phyloP scores from a whole-genome alignment of 2,888 invertebrate species.

The Amphipoea lucens region DNA sequence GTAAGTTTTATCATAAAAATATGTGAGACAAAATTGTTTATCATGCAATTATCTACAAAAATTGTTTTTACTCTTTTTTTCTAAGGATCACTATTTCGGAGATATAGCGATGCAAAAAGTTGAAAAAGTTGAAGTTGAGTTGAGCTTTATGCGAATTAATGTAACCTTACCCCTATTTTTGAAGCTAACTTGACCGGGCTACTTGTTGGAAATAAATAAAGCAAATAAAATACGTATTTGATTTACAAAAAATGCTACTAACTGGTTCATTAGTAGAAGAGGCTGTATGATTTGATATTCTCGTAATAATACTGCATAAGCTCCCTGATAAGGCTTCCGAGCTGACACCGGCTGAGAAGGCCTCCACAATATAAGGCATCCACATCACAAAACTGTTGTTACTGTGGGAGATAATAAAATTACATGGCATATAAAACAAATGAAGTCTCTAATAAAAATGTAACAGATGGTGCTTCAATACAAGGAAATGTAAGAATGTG shows the following conservation, averaged over 20 bases:
- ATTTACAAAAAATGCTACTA: background rate
- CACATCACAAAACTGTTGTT: conserved; percentile 72
- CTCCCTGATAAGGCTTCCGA: conserved; percentile 30
- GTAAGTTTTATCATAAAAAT: too few species aligned
- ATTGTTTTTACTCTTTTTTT: too few species aligned
- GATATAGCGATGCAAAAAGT: too few species aligned
- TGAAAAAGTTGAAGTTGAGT: too few species aligned
- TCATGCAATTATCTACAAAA: too few species aligned
- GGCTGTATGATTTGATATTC: conserved; percentile 28
- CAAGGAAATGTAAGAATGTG: background rate
- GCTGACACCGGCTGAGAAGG: conserved; percentile 58
- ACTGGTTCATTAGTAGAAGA: background rate
- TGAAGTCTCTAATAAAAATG: background rate
- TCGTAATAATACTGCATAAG: conserved; percentile 60
- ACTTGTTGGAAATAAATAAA: too few species aligned
- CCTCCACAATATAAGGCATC: conserved; percentile 72
- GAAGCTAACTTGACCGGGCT: too few species aligned
- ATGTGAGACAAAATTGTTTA: too few species aligned
- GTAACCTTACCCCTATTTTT: too few species aligned
- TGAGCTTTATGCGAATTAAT: too few species aligned
- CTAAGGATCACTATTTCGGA: too few species aligned
- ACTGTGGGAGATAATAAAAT: conserved; percentile 48
- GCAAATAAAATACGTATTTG: background rate
- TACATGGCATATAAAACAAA: background rate
- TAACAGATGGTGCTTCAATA: background rate